Base-by-base conservation (phyloP, 2,113 vertebrate genomes). In the Neogobius melanostomus region DNA sequence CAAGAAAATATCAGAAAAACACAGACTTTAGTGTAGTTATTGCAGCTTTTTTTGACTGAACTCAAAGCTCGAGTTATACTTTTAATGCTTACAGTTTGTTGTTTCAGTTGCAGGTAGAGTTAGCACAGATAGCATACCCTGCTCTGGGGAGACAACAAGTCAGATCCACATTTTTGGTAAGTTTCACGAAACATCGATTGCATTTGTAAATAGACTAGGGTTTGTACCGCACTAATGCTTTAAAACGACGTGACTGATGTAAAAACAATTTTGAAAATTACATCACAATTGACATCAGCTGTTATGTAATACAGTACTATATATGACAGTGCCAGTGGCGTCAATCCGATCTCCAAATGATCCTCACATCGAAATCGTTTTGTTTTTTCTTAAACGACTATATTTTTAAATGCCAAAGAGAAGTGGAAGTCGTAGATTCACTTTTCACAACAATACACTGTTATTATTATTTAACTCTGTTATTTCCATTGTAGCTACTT, bases 1-100 rank as follows among this genome's bases (percentile, higher is more conserved):
- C 42, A 72, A 60, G 66, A 65, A 71, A 65, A 17, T 9, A 54
- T 15, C 1, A 46, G 28, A 6, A 51, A 77, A 72, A 21, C 0
- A 0, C 2, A 0, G 10, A 7, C 11, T 63, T 75, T 15, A 14
- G 2, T 1, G 54, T 0, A 0, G 21, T 73, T 16, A 0, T 9
- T 16, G 6, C 9, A 50, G 0, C 0, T 2, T 7, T 46, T 45
- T n/a, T n/a, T n/a, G n/a, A 60, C 0, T 6, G 14, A 44, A 61
- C 7, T 44, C 6, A 44, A n/a, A 15, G 14, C 12, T 44, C 11
- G 3, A 5, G 3, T 43, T n/a, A 4, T 44, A 5, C 6, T 2
- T n/a, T n/a, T 12, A 44, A 42, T 44, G 36, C 3, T 61, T 61
- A n/a, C 14, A 6, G 36, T 61, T 60, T 60, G 12, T 43, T 15